Evolutionary conservation across 2,113 vertebrate species (phyloP).

Genomic region (Acanthisitta chloris): DNA sequence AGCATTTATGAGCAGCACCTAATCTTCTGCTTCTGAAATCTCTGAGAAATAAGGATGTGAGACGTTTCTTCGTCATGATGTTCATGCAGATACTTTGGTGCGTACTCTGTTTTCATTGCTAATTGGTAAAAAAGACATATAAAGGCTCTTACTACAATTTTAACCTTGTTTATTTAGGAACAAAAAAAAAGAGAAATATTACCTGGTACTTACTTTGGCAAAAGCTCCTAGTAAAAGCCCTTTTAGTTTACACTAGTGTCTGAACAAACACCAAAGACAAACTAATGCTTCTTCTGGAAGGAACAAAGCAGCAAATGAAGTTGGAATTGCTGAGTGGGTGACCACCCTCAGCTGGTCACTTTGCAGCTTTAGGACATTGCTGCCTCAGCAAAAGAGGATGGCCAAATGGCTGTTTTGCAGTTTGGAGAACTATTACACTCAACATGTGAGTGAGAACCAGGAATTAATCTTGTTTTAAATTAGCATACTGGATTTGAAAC

Average conservation of each 20-base stretch:
- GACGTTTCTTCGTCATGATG: background rate
- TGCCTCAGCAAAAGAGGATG: background rate
- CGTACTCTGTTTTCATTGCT: background rate
- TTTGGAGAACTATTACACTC: background rate
- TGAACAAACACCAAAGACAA: background rate
- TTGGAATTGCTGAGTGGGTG: background rate
- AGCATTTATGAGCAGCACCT: background rate
- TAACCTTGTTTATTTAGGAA: background rate
- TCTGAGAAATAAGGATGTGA: background rate
- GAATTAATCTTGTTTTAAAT: conserved; percentile 10
- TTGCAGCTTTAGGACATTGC: background rate
- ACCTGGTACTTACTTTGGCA: background rate
- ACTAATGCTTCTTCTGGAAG: background rate
- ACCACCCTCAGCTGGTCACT: background rate
- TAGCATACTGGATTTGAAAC: background rate
- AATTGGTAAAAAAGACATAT: background rate
- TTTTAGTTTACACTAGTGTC: background rate
- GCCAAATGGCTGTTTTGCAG: background rate
- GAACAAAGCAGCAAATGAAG: background rate
- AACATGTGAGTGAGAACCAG: background rate
- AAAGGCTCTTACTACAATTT: background rate
- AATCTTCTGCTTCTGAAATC: background rate
- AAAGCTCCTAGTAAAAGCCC: background rate
- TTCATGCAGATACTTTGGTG: background rate
- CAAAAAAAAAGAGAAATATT: background rate